Percentiles rank a stretch among this genome's conserved stretches.
Conservation (phyloP, 2,113 vertebrate genomes). For the Meleagris gallopavo region DNA sequence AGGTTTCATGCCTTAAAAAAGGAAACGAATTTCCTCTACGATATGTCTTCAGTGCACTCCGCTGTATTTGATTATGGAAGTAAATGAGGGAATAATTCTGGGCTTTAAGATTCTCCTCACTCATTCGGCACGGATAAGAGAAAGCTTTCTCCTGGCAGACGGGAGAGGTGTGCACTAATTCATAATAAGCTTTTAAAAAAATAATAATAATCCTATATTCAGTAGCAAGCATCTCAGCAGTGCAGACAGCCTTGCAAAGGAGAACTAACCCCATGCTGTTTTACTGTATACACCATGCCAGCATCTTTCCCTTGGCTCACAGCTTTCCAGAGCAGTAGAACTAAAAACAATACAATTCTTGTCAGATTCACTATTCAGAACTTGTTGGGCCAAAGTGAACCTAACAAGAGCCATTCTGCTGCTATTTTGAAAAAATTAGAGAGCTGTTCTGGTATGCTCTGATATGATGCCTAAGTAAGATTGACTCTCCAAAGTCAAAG, state of each 20-base stretch:
- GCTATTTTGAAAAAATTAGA: constrained; percentile 55
- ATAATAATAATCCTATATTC: constrained; percentile 50
- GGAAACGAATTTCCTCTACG: constrained; percentile 17
- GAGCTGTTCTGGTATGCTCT: constrained; percentile 18
- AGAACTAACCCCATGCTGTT: constrained; percentile 64
- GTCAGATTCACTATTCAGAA: constrained; percentile 67
- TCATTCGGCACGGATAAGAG: constrained; percentile 1
- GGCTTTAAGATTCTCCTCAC: constrained; percentile 29
- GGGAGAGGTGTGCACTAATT: constrained; percentile 51
- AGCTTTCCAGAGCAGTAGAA: constrained; percentile 63
- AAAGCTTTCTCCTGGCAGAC: constrained; percentile 54
- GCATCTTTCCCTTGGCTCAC: constrained; percentile 63
- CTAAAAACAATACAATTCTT: constrained; percentile 61
- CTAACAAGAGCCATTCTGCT: constrained; percentile 58
- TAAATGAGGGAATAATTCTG: constrained; percentile 37
- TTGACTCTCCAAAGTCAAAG: constrained; percentile 55
- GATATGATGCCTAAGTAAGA: constrained; percentile 42
- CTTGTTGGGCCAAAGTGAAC: constrained; percentile 51
- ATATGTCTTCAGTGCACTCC: constrained; percentile 29
- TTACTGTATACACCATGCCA: constrained; percentile 65
- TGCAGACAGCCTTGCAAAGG: constrained; percentile 68
- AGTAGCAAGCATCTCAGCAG: constrained; percentile 64
- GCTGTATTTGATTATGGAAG: constrained; percentile 31
- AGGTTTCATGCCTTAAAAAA: constrained; percentile 27
- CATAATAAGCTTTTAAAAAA: constrained; percentile 47